Evolutionary conservation across 1,140 invertebrate species (phyloP).

Genomic region (Megalopta genalis): DNA sequence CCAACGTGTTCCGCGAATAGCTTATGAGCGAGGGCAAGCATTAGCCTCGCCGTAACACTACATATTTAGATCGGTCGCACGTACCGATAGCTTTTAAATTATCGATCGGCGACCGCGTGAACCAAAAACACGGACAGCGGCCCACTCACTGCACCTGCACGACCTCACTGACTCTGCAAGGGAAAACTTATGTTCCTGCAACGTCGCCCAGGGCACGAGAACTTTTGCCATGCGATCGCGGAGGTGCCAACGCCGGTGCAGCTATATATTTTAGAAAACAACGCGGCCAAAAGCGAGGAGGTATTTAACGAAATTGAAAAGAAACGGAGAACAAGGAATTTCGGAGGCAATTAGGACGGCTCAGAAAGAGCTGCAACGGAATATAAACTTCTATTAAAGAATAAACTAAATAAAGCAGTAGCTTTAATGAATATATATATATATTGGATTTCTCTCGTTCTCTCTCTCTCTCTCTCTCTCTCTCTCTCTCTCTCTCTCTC

Average conservation of each 20-base stretch:
- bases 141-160: background rate
- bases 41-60: background rate
- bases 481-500: too few species aligned
- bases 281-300: background rate
- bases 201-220: background rate
- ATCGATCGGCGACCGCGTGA: conserved; percentile 44
- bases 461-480: too few species aligned
- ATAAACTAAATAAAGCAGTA: too few species aligned
- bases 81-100: conserved; percentile 49
- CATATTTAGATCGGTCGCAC: conserved; percentile 7
- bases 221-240: background rate
- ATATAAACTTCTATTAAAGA: too few species aligned
- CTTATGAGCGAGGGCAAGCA: background rate
- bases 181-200: conserved; percentile 30
- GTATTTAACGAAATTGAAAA: background rate
- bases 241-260: background rate
- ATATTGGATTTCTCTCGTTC: too few species aligned
- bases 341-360: too few species aligned
- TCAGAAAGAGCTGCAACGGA: too few species aligned
- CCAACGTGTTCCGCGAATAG: background rate
- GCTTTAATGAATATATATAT: too few species aligned
- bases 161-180: conserved; percentile 36
- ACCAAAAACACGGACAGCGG: conserved; percentile 16
- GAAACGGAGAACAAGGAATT: too few species aligned
- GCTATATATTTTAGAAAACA: background rate